Percentiles rank a stretch among this genome's conserved stretches.
Conservation (phyloP, 1,140 invertebrate species). For the Andricus grossulariae region DNA sequence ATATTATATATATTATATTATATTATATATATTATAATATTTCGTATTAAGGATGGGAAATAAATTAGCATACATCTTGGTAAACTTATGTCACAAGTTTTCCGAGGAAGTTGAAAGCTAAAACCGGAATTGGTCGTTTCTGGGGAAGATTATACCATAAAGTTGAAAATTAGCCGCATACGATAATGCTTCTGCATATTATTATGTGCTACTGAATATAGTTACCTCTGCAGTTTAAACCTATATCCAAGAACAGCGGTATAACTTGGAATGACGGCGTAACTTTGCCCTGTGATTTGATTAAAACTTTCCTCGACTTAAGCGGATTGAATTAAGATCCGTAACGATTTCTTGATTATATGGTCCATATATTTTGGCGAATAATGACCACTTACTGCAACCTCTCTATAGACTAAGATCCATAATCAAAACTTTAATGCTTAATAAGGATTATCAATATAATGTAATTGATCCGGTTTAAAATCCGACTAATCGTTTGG, state of each 20-base stretch:
- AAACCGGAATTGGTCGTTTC: background rate
- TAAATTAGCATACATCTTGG: background rate
- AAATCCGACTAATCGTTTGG: no score
- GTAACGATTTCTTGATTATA: background rate
- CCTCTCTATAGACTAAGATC: no score
- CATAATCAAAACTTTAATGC: background rate
- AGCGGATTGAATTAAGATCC: slow-evolving; percentile 7
- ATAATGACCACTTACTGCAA: no score
- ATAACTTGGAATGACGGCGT: slow-evolving; percentile 9
- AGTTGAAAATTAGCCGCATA: slow-evolving; percentile 25
- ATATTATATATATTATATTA: no score
- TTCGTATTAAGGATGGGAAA: background rate
- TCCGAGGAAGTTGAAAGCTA: background rate
- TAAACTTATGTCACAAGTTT: background rate
- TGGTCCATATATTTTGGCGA: no score
- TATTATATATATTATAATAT: no score
- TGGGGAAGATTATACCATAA: background rate
- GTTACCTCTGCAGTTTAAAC: no score
- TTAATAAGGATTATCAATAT: background rate
- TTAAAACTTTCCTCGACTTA: slow-evolving; percentile 19
- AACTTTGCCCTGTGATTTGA: slow-evolving; percentile 10
- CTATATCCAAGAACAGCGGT: no score
- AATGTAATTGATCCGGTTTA: background rate
- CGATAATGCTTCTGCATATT: slow-evolving; percentile 24
- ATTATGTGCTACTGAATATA: background rate